Evolutionary conservation across 2,797 vertebrate genomes (phyloP).

Genomic region (Bufotes viridis): DNA sequence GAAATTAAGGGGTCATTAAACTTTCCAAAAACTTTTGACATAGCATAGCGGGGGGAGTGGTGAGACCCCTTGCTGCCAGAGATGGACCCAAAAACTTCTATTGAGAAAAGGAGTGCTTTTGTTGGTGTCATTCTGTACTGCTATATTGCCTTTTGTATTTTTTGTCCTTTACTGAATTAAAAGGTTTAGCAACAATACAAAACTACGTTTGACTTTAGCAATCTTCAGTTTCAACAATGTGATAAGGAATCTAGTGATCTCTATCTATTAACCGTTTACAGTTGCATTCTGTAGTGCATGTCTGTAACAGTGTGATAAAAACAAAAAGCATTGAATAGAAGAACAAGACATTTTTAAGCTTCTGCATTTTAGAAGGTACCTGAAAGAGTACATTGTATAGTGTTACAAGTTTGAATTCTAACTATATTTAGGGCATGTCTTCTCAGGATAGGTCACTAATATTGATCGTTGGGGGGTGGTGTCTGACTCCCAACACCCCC

Average conservation of each 20-base stretch:
- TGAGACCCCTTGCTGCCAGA: too few relatives aligned
- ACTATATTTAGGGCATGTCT: too few relatives aligned
- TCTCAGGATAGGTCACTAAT: too few relatives aligned
- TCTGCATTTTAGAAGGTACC: background rate
- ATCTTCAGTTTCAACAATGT: background rate
- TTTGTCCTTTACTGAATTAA: background rate
- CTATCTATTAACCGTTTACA: constrained; percentile 20
- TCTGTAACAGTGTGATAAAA: constrained; percentile 14
- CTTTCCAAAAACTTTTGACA: too few relatives aligned
- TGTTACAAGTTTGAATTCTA: background rate
- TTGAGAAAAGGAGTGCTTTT: too few relatives aligned
- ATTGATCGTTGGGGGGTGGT: too few relatives aligned
- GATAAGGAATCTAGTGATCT: constrained; percentile 15
- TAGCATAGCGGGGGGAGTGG: too few relatives aligned
- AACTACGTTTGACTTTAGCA: background rate
- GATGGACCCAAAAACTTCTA: too few relatives aligned
- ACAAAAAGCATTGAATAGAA: background rate
- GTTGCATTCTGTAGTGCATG: constrained; percentile 1
- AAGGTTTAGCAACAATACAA: background rate
- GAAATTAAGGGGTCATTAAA: too few relatives aligned
- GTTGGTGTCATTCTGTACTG: too few relatives aligned
- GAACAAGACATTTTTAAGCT: background rate
- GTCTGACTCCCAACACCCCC: too few relatives aligned
- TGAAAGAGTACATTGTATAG: background rate
- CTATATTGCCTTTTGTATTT: too few relatives aligned